Conservation (phyloP, 2,113 vertebrate genomes). For the Mustela lutreola region DNA sequence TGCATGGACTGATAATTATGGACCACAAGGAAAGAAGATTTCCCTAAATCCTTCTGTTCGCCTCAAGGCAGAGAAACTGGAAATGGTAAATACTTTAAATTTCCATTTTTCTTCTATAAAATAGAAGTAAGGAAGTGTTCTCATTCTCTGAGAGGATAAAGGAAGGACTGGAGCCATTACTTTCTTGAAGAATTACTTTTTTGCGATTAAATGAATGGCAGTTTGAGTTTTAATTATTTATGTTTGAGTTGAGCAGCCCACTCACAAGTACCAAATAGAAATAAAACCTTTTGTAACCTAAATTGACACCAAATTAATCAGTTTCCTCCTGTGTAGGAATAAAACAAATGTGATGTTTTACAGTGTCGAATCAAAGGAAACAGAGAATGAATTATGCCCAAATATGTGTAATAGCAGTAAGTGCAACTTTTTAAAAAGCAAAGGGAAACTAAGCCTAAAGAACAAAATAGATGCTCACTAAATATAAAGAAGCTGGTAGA, state of each 20-base stretch:
- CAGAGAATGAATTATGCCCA: not conserved
- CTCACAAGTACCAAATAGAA: conserved; percentile 21
- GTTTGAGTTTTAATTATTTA: conserved; percentile 56
- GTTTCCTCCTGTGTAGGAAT: conserved; percentile 30
- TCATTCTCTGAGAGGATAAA: conserved; percentile 18
- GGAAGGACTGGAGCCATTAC: not conserved
- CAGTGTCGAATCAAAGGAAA: not conserved
- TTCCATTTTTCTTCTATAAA: conserved; percentile 64
- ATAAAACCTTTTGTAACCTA: conserved; percentile 14
- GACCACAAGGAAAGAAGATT: conserved; percentile 83
- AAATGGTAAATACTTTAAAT: conserved; percentile 89
- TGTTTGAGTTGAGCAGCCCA: not conserved
- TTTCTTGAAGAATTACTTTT: conserved; percentile 46
- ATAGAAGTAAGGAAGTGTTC: conserved; percentile 30
- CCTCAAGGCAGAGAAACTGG: conserved; percentile 91
- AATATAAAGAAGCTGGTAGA: conserved; percentile 18
- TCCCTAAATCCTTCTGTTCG: conserved; percentile 84
- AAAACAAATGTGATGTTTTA: not conserved
- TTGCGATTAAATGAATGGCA: conserved; percentile 53
- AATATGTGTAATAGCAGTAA: not conserved
- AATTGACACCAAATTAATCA: not conserved
- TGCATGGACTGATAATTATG: conserved; percentile 79
- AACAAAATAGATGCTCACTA: not conserved
- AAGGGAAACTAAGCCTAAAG: conserved; percentile 47
- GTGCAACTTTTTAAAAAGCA: not conserved